Base-by-base conservation (phyloP, 2,888 invertebrate genomes). In the Drosophila koepferae region DNA sequence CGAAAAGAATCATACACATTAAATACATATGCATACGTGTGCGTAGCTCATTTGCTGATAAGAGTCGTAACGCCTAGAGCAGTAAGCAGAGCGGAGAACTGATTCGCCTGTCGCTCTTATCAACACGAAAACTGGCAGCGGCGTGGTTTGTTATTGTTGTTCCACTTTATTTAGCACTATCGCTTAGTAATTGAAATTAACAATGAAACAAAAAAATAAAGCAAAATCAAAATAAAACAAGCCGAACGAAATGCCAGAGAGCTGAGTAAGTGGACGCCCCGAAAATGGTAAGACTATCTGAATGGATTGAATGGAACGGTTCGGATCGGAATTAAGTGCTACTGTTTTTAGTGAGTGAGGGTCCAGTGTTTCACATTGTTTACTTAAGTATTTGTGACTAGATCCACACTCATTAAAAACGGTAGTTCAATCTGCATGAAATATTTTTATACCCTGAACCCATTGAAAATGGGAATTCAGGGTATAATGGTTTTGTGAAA, bases 401-500 rank as follows among this genome's bases (percentile, higher is more conserved):
- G 93, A 93, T 93, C 93, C 93, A 93, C 93, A 93, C 93, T 93
- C 93, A 93, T 93, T 93, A 93, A 93, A 91, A 93, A 93, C 92
- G 93, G 91, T 86, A 89, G 92, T 91, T 85, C 75, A 74, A 73
- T 79, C 91, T 80, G 46, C 80, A 10, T 55, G 12, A 12, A 54
- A 40, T 28, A 28, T 28, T 40, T 53, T 23, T n/a, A n/a, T n/a
- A n/a, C n/a, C n/a, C n/a, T n/a, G n/a, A n/a, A n/a, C n/a, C n/a
- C n/a, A n/a, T n/a, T n/a, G n/a, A n/a, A n/a, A n/a, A n/a, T n/a
- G n/a, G n/a, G n/a, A n/a, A n/a, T n/a, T n/a, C n/a, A n/a, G n/a
- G n/a, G n/a, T n/a, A n/a, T n/a, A n/a, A n/a, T n/a, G n/a, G n/a
- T n/a, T n/a, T n/a, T n/a, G n/a, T n/a, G n/a, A n/a, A n/a, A n/a